phyloP scores from a whole-genome alignment of 1,140 invertebrate genomes.

The Tetraneura akinire region DNA sequence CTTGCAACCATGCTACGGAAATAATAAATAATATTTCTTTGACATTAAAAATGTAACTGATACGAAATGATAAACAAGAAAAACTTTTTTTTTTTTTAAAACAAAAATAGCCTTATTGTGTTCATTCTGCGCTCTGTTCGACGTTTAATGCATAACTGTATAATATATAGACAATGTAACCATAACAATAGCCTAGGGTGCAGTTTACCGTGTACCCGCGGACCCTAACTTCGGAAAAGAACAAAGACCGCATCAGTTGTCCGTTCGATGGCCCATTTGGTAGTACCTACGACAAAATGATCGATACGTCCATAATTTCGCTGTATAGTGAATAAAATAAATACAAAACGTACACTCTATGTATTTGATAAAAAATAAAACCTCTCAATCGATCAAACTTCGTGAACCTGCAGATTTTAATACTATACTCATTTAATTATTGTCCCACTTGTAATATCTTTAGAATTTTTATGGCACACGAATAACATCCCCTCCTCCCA shows the following conservation, averaged over 20 bases:
- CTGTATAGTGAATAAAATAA: background rate
- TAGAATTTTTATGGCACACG: too few relatives aligned
- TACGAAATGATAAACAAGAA: background rate
- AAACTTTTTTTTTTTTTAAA: too few relatives aligned
- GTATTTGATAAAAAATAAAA: too few relatives aligned
- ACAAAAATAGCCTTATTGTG: conserved; percentile 18
- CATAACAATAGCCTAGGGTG: conserved; percentile 4
- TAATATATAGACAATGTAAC: conserved; percentile 7
- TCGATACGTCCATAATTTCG: background rate
- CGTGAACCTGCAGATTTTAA: too few relatives aligned
- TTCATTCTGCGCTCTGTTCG: background rate
- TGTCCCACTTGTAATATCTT: too few relatives aligned
- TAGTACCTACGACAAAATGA: background rate
- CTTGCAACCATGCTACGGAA: background rate
- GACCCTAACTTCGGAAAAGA: background rate
- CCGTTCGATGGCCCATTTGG: background rate
- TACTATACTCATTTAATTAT: too few relatives aligned
- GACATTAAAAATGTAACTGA: conserved; percentile 15
- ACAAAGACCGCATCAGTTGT: conserved; percentile 10
- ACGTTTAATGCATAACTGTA: too few relatives aligned
- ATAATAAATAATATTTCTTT: background rate
- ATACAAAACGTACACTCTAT: background rate
- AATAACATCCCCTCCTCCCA: too few relatives aligned
- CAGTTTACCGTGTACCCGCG: background rate
- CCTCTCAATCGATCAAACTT: too few relatives aligned